Evolutionary conservation across 2,113 vertebrate genomes (phyloP), one percentile per base, ranked within the genome.

Genomic region (Lamprologus callipterus): DNA sequence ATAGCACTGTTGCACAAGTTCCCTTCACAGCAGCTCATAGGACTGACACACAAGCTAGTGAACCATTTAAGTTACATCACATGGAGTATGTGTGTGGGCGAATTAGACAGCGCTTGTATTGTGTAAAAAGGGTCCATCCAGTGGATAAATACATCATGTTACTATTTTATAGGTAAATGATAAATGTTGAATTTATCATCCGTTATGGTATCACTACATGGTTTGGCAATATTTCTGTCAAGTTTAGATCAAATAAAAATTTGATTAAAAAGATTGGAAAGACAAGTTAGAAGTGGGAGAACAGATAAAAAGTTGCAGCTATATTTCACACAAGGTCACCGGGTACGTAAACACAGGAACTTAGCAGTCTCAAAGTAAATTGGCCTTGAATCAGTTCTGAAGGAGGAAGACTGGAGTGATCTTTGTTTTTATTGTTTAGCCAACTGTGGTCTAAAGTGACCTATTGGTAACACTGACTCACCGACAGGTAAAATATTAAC

Each of bases 1-100:
- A 7, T 23, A 13, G 85, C 82, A 3, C 68, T 35, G 84, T 96
- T 95, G 65, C 94, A 95, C 73, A 95, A 19, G 80, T 94, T 45
- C 13, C 84, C 86, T 26, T 91, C 35, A 80, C 95, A 96, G 84
- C 94, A 96, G 0, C 1, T 2, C 1, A 92, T 21, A 13, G 83
- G 3, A 3, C 42, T 23, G 1, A 0, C 3, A 73, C 89, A 95
- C 11, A 5, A 0, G 1, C 17, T 28, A 58, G 55, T 57, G 23
- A 57, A 57, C 23, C 12, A 28, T 57, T 57, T 57, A 57, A 57
- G 54, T 57, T 57, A 57, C 23, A 5, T 57, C 54, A 26, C 54
- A 57, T 57, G 54, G 23, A 28, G 54, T 57, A 16, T 57, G 54
- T 57, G 54, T 57, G 54, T 57, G 54, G 23, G 54, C 2, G 1